Percentiles rank a stretch among this genome's conserved stretches.
phyloP scores from a whole-genome alignment of 2,113 vertebrate species.

The Dasypus novemcinctus region DNA sequence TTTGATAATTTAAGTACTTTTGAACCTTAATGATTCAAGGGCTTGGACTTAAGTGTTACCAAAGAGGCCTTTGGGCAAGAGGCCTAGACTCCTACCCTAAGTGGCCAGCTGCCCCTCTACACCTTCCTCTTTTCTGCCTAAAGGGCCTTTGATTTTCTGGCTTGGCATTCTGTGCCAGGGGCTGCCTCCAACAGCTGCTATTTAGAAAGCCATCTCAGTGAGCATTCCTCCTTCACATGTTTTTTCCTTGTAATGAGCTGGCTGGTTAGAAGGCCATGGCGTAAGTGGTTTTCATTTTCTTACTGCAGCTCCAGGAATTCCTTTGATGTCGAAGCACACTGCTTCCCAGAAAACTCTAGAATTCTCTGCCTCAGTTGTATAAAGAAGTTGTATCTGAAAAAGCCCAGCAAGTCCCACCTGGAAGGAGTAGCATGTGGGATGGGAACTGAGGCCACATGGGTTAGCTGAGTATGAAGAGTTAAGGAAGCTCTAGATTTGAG shows the following conservation, averaged over 20 bases:
- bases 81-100: not conserved
- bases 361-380: not conserved
- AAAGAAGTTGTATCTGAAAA: not conserved
- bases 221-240: not conserved
- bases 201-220: slow-evolving; percentile 53
- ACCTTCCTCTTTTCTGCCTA: slow-evolving; percentile 10
- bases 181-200: slow-evolving; percentile 68
- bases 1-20: slow-evolving; percentile 15
- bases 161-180: slow-evolving; percentile 50
- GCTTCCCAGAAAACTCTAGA: not conserved
- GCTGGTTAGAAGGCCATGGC: not conserved
- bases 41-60: slow-evolving; percentile 14
- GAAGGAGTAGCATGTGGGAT: not conserved
- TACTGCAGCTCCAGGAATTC: slow-evolving; percentile 19
- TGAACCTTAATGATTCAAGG: not conserved
- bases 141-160: slow-evolving; percentile 54
- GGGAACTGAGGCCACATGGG: not conserved
- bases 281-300: slow-evolving; percentile 13
- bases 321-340: not conserved
- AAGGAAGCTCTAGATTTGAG: not conserved
- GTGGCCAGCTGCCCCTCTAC: slow-evolving; percentile 35
- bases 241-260: not conserved
- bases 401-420: not conserved
- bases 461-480: not conserved
- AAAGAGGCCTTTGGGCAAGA: slow-evolving; percentile 46